Evolutionary conservation across 2,113 vertebrate species (phyloP).

Genomic region (Mirounga angustirostris): DNA sequence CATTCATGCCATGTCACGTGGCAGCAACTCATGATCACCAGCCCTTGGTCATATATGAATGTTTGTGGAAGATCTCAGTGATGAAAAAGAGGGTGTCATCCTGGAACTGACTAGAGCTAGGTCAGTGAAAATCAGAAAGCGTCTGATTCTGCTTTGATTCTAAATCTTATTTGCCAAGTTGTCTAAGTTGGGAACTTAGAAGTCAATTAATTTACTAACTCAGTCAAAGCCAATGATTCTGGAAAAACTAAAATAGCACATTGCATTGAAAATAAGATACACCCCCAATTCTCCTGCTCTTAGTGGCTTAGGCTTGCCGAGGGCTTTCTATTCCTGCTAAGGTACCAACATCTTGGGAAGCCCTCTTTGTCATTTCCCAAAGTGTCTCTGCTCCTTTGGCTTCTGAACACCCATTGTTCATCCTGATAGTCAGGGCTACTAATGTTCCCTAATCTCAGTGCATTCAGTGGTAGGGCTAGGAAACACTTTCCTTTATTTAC

Average conservation of each 20-base stretch:
- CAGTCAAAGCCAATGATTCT: background rate
- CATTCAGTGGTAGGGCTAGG: background rate
- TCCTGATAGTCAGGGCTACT: background rate
- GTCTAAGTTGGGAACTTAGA: background rate
- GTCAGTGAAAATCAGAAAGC: background rate
- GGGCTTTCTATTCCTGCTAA: background rate
- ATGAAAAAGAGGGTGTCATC: background rate
- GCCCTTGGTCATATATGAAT: background rate
- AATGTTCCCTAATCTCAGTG: background rate
- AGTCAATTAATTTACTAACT: background rate
- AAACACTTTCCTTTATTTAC: background rate
- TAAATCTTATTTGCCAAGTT: background rate
- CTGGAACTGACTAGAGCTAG: background rate
- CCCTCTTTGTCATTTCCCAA: background rate
- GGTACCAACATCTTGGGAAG: background rate
- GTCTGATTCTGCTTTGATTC: slow-evolving; percentile 12
- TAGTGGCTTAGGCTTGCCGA: background rate
- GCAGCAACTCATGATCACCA: background rate
- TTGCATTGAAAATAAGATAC: background rate
- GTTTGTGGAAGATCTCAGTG: background rate
- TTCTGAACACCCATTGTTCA: background rate
- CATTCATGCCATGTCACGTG: background rate
- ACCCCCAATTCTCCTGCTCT: background rate
- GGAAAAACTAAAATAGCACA: background rate
- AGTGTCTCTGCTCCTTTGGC: background rate